Conservation (phyloP, 2,888 invertebrate species). For the Rosalia funebris region DNA sequence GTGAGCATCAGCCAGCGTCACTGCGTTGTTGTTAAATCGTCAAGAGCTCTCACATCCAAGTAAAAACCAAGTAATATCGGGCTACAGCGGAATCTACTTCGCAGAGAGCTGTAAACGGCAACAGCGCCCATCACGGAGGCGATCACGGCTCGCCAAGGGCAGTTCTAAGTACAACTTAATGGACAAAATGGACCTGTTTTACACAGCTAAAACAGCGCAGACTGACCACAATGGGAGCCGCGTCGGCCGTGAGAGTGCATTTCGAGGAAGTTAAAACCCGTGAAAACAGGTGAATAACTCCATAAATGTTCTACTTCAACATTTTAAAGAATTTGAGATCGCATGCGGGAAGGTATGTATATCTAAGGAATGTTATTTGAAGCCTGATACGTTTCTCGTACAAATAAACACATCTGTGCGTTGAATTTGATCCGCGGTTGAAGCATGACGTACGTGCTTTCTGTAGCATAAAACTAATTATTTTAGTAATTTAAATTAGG, state of each 20-base stretch:
- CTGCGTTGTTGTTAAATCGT: conserved; percentile 4
- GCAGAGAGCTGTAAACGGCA: conserved; percentile 3
- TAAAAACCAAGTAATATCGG: not conserved
- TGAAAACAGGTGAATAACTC: conserved; percentile 21
- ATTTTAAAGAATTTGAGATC: conserved; percentile 4
- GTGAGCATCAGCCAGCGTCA: conserved; percentile 6
- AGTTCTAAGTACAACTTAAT: conserved; percentile 23
- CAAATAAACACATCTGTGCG: no score
- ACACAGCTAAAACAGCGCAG: conserved; percentile 18
- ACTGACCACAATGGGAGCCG: conserved; percentile 17
- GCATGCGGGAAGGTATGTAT: conserved; percentile 5
- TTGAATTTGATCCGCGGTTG: no score
- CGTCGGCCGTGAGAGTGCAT: conserved; percentile 21
- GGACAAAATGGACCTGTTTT: conserved; percentile 28
- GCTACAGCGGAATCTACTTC: not conserved
- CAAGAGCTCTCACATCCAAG: conserved; percentile 1
- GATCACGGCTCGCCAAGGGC: conserved; percentile 28
- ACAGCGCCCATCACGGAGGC: conserved; percentile 7
- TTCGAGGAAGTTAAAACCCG: conserved; percentile 12
- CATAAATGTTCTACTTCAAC: conserved; percentile 8
- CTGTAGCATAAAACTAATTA: no score
- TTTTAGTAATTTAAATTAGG: no score
- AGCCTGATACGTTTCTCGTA: no score
- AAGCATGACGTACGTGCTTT: no score
- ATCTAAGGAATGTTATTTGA: conserved; percentile 17